Base-by-base conservation (phyloP, 2,113 vertebrate species). In the Brachirus orientalis region DNA sequence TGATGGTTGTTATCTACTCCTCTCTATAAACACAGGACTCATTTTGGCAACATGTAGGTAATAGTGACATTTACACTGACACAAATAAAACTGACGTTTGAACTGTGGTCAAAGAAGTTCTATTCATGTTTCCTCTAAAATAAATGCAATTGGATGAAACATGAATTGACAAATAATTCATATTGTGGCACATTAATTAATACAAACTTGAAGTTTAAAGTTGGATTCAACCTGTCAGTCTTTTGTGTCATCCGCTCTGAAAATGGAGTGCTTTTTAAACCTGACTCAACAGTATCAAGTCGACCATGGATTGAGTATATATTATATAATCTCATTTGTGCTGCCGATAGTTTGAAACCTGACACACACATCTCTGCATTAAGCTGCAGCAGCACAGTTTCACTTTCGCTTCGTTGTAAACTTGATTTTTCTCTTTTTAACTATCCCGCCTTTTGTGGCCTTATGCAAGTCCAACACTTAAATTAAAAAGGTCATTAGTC, bases 11-110 rank as follows among this genome's bases (percentile, higher is more conserved):
- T 63, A 7, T 47, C n/a, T 4, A 17, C 17, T 35, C 37, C 40
- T n/a, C n/a, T n/a, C n/a, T 64, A 60, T 66, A 75, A 60, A 64
- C 52, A 17, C 8, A 50, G 45, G 54, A 12, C 55, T 77, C 10
- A 59, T 57, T 79, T 78, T 80, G 75, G 85, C 79, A 86, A 64
- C 48, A 47, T 45, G 47, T 33, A 77, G 56, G 65, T 37, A 8
- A 37, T 6, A 45, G 22, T 19, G 2, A 19, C 17, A 63, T 58
- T 60, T 46, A 52, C 40, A 69, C 33, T 55, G 64, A 48, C 59
- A 75, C 61, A 41, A 55, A 51, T 44, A 41, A 51, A 37, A 80
- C 2, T 3, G 37, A 38, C 7, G 3, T 38, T 38, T 38, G 10
- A 38, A 38, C 10, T 7, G 7, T 38, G 7, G 37, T 28, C 22